Conservation (phyloP, 2,888 invertebrate species). For the Drosophila tanythrix region DNA sequence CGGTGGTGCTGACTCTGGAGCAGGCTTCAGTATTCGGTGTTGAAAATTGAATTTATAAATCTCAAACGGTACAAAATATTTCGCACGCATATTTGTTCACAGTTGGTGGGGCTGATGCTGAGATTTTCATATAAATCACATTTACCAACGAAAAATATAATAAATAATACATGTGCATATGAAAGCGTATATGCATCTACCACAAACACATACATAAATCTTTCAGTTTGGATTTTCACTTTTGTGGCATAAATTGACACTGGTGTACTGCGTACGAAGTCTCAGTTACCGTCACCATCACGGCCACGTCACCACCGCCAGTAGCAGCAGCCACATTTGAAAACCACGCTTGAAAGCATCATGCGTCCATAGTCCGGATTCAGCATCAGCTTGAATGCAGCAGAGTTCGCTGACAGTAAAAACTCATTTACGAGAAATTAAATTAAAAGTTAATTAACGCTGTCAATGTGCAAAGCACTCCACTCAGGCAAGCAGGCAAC, state of each 20-base stretch:
- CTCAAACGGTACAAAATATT: conserved; percentile 78
- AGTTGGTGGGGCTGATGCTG: conserved; percentile 44
- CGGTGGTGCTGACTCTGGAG: neutral
- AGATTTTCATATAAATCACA: conserved; percentile 79
- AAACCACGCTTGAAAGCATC: conserved; percentile 79
- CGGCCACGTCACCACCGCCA: neutral
- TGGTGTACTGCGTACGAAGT: conserved; percentile 60
- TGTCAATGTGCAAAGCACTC: conserved; percentile 82
- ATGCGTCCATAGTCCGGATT: conserved; percentile 23
- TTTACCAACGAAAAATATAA: conserved; percentile 74
- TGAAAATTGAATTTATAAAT: conserved; percentile 74
- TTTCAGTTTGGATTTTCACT: conserved; percentile 81
- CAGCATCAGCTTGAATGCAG: conserved; percentile 54
- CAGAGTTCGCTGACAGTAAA: conserved; percentile 80
- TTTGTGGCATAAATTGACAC: conserved; percentile 82
- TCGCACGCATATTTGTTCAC: conserved; percentile 59
- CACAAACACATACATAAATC: conserved; percentile 71
- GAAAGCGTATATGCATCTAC: conserved; percentile 33
- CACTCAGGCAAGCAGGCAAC: conserved; percentile 27
- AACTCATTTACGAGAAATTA: conserved; percentile 83
- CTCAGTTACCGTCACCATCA: conserved; percentile 10
- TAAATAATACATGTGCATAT: conserved; percentile 67
- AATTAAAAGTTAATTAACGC: conserved; percentile 82
- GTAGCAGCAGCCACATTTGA: conserved; percentile 67
- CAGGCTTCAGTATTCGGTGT: conserved; percentile 20